Conservation (phyloP, 1,140 invertebrate genomes). For the Drosophila subpulchrella region DNA sequence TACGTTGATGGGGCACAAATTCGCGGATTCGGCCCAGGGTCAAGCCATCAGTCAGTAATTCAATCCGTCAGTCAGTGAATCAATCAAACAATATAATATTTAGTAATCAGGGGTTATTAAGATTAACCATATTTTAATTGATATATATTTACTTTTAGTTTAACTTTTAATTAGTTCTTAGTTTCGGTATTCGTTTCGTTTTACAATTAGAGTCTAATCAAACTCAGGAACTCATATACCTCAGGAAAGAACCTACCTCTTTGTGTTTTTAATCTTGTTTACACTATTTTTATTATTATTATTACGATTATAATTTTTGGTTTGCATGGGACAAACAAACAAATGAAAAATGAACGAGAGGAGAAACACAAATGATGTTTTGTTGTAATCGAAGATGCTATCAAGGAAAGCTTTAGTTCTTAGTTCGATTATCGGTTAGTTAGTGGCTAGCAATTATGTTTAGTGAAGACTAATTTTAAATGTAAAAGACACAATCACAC, state of each 20-base stretch:
- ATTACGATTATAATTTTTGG: constrained; percentile 41
- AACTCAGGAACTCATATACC: constrained; percentile 84
- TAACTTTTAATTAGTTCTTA: constrained; percentile 56
- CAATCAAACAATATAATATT: constrained; percentile 38
- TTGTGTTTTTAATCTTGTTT: constrained; percentile 53
- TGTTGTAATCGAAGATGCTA: constrained; percentile 74
- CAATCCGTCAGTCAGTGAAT: constrained; percentile 52
- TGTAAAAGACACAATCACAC: constrained; percentile 38
- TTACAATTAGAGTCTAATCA: constrained; percentile 62
- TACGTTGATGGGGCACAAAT: constrained; percentile 54
- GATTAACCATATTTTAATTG: constrained; percentile 37
- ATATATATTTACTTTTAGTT: constrained; percentile 40
- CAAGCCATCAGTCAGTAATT: constrained; percentile 26
- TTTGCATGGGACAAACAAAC: constrained; percentile 40
- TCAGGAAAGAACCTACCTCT: constrained; percentile 75
- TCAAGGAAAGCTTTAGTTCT: constrained; percentile 63
- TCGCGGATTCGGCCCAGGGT: not conserved
- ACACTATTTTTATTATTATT: constrained; percentile 41
- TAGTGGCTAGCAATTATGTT: constrained; percentile 8
- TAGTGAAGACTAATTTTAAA: constrained; percentile 34
- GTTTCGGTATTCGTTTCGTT: constrained; percentile 35
- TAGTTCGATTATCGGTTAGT: constrained; percentile 51
- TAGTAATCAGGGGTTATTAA: constrained; percentile 41
- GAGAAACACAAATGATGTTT: constrained; percentile 38
- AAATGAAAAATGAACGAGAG: constrained; percentile 12